A percentile compares a stretch with the other conserved stretches of the same genome.
Evolutionary conservation across 2,113 vertebrate species (phyloP).

Genomic region (Aptenodytes forsteri): DNA sequence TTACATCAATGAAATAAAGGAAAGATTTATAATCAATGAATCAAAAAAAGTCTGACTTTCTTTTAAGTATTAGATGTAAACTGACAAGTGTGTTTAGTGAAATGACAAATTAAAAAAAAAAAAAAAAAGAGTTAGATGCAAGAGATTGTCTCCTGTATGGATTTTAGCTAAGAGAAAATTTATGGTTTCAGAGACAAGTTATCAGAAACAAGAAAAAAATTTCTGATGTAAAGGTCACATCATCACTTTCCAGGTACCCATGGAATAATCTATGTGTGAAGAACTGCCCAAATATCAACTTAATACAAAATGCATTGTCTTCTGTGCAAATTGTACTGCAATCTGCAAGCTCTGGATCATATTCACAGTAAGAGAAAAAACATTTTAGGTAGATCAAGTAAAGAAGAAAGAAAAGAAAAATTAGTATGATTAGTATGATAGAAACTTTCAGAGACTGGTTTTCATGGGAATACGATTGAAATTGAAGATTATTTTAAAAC

Average conservation of each 20-base stretch:
- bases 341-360: not conserved
- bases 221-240: not conserved
- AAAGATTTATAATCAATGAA: not conserved
- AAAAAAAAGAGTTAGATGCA: not conserved
- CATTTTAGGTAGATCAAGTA: not conserved
- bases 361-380: not conserved
- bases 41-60: not conserved
- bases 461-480: not conserved
- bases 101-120: not conserved
- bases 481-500: not conserved
- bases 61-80: not conserved
- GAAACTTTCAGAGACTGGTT: not conserved
- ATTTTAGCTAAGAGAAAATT: not conserved
- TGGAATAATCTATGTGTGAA: not conserved
- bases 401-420: not conserved
- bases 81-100: not conserved
- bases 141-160: not conserved
- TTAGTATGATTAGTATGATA: not conserved
- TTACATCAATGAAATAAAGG: not conserved
- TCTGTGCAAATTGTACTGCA: not conserved
- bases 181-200: not conserved
- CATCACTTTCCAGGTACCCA: not conserved
- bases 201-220: not conserved
- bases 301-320: not conserved
- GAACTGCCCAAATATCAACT: not conserved